phyloP scores from a whole-genome alignment of 2,113 vertebrate species.

The Alouatta palliata region DNA sequence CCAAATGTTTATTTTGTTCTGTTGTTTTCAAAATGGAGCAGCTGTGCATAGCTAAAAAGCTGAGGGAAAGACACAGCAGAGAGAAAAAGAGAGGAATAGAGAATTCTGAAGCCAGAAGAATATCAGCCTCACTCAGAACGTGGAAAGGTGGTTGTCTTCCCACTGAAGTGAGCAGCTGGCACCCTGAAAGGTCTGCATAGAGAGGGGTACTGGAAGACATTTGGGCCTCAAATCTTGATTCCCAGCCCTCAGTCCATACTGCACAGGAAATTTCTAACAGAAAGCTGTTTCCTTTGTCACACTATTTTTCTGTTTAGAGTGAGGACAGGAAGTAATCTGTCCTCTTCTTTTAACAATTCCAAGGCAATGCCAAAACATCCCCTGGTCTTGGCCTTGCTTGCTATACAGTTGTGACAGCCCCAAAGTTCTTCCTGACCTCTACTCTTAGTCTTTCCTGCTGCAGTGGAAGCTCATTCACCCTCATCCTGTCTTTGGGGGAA shows the following conservation, averaged over 20 bases:
- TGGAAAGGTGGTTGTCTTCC: neutral
- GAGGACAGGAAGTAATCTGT: conserved; percentile 71
- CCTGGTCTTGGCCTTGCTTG: conserved; percentile 37
- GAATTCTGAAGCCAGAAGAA: neutral
- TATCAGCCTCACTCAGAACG: neutral
- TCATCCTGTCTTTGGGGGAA: conserved; percentile 62
- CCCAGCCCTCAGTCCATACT: neutral
- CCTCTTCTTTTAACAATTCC: conserved; percentile 71
- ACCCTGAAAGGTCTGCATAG: neutral
- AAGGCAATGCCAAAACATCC: conserved; percentile 68
- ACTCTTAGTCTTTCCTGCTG: conserved; percentile 48
- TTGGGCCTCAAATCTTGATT: conserved; percentile 50
- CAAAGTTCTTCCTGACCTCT: conserved; percentile 61
- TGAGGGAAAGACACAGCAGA: neutral
- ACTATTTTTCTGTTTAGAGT: conserved; percentile 70
- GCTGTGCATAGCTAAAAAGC: neutral
- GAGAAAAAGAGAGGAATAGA: neutral
- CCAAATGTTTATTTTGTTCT: conserved; percentile 23
- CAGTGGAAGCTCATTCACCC: neutral
- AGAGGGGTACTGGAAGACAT: conserved; percentile 47
- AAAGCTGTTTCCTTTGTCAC: conserved; percentile 77
- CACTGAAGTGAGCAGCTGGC: neutral
- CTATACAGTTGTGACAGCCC: conserved; percentile 46
- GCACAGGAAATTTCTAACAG: conserved; percentile 74
- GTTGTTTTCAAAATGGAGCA: conserved; percentile 23